phyloP scores from a whole-genome alignment of 2,888 invertebrate genomes.

The Fragum whitleyi region DNA sequence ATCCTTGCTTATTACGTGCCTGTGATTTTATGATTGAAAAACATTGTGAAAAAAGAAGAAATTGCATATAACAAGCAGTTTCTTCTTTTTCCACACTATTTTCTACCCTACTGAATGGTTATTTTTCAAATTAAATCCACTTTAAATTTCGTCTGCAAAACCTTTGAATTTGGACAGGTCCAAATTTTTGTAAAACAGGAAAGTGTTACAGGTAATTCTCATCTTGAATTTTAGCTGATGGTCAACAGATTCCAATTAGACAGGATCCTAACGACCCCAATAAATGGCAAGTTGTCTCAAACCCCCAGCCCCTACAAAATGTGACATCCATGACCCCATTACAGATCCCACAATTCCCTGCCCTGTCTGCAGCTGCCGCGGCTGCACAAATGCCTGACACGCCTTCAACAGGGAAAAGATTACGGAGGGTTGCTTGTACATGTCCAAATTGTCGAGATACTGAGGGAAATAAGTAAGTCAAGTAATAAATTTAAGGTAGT shows the following conservation, averaged over 20 bases:
- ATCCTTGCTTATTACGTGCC: no score
- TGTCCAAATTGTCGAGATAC: constrained; percentile 98
- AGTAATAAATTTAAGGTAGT: no score
- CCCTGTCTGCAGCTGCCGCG: constrained; percentile 41
- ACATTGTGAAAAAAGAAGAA: no score
- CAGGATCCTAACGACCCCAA: constrained; percentile 93
- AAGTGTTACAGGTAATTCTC: no score
- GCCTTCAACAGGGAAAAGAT: constrained; percentile 77
- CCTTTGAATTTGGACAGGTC: no score
- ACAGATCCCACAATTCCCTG: constrained; percentile 65
- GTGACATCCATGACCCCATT: constrained; percentile 63
- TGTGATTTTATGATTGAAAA: no score
- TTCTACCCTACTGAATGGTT: no score
- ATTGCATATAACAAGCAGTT: no score
- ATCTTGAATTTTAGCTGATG: constrained; percentile 13
- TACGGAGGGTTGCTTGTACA: constrained; percentile 97
- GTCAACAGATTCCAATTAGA: constrained; percentile 88
- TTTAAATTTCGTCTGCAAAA: no score
- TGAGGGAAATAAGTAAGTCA: constrained; percentile 87
- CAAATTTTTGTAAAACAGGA: no score
- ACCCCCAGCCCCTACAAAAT: constrained; percentile 55
- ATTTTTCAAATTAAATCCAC: no score
- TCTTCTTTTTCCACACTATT: no score
- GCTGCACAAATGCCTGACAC: constrained; percentile 50
- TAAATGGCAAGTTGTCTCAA: constrained; percentile 90